Conservation (phyloP, 2,113 vertebrate genomes). For the Peromyscus maniculatus region DNA sequence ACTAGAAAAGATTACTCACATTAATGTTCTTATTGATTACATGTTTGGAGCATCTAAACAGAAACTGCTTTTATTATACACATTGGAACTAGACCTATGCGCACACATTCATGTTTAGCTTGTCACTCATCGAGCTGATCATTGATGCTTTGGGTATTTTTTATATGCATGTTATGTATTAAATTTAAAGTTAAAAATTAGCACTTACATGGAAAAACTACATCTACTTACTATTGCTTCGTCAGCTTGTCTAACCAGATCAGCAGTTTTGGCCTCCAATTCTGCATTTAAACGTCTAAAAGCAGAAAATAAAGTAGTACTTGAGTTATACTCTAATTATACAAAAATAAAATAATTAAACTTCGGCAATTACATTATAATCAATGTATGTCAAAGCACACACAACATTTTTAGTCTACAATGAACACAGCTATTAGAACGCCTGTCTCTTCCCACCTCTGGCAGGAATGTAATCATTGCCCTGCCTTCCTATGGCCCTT, state of each 20-base stretch:
- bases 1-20: slow-evolving; percentile 9
- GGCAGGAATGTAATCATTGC: not conserved
- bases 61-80: slow-evolving; percentile 16
- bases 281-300: slow-evolving; percentile 94
- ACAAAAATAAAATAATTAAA: slow-evolving; percentile 35
- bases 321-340: slow-evolving; percentile 57
- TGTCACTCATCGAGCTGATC: slow-evolving; percentile 8
- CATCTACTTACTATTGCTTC: slow-evolving; percentile 93
- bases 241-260: slow-evolving; percentile 93
- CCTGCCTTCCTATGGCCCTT: not conserved
- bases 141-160: slow-evolving; percentile 7
- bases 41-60: not conserved
- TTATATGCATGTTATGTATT: not conserved
- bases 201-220: slow-evolving; percentile 8
- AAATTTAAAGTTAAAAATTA: slow-evolving; percentile 41
- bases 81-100: not conserved
- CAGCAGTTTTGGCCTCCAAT: slow-evolving; percentile 95
- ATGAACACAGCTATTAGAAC: slow-evolving; percentile 12
- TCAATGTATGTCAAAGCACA: slow-evolving; percentile 52
- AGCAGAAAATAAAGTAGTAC: slow-evolving; percentile 66
- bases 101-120: not conserved
- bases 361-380: slow-evolving; percentile 33
- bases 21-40: not conserved
- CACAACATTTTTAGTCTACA: slow-evolving; percentile 18
- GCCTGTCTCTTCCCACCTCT: not conserved